A percentile compares a stretch with the other conserved stretches of the same genome.
These are phyloP conservation scores for Siniperca chuatsi DNA, from an alignment of 2,113 vertebrate genomes.

Conservation along the genomic window DNA sequence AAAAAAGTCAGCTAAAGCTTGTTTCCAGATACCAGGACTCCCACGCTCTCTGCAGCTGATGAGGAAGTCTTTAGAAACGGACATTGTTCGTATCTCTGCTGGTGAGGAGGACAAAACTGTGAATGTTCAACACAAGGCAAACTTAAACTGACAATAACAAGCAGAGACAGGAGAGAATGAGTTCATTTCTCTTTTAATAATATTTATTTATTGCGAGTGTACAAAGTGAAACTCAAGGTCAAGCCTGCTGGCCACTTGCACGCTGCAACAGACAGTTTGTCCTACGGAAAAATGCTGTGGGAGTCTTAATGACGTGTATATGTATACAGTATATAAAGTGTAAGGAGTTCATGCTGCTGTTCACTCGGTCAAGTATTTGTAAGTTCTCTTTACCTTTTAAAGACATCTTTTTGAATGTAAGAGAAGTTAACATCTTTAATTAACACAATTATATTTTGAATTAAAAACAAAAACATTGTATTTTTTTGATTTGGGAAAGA, in stretches of 20 bases:
- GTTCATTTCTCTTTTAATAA: constrained; percentile 28
- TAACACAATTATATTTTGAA: background rate
- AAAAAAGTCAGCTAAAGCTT: constrained; percentile 76
- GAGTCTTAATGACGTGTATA: constrained; percentile 19
- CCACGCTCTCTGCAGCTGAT: constrained; percentile 76
- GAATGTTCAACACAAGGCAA: constrained; percentile 40
- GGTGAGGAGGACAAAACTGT: constrained; percentile 60
- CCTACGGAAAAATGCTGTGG: constrained; percentile 16
- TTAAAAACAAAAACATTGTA: background rate
- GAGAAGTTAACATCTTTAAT: background rate
- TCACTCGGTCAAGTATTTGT: background rate
- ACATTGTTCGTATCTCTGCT: constrained; percentile 73
- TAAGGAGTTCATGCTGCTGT: background rate
- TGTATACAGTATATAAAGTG: background rate
- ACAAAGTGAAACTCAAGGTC: constrained; percentile 31
- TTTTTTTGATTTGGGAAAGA: background rate
- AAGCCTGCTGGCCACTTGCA: constrained; percentile 22
- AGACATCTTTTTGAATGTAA: background rate
- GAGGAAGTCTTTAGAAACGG: constrained; percentile 76
- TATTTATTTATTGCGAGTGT: constrained; percentile 35
- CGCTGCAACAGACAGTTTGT: constrained; percentile 8
- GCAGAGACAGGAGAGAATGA: constrained; percentile 18
- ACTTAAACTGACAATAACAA: constrained; percentile 39
- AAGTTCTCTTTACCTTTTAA: background rate
- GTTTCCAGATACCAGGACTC: constrained; percentile 83